Evolutionary conservation across 2,113 vertebrate genomes (phyloP).

Genomic region (Thamnaconus septentrionalis): DNA sequence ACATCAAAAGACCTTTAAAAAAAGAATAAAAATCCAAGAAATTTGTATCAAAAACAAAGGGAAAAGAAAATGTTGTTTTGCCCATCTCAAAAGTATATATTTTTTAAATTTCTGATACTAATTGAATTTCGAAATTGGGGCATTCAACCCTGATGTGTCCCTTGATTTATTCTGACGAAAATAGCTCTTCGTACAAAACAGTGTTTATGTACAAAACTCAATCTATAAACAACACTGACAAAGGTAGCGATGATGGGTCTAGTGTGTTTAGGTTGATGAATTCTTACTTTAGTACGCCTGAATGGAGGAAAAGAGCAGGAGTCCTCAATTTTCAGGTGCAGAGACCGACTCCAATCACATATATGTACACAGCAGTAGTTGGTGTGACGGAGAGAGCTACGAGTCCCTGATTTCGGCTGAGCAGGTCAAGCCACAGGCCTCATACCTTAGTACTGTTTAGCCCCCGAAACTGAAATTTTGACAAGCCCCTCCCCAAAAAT

Average conservation of each 20-base stretch:
- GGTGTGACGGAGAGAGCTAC: conserved; percentile 75
- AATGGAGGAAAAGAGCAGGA: conserved; percentile 44
- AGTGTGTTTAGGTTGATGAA: conserved; percentile 58
- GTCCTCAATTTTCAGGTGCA: conserved; percentile 52
- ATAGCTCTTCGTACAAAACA: conserved; percentile 99
- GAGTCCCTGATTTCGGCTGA: conserved; percentile 80
- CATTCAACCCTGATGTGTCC: conserved; percentile 79
- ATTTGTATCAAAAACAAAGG: conserved; percentile 76
- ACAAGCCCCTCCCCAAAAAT: conserved; percentile 29
- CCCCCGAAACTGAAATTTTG: conserved; percentile 42
- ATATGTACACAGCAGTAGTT: conserved; percentile 67
- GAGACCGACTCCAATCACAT: conserved; percentile 68
- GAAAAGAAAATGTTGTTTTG: conserved; percentile 61
- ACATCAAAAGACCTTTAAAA: conserved; percentile 73
- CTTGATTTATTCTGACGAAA: conserved; percentile 94
- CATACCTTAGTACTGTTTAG: conserved; percentile 46
- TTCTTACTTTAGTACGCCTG: conserved; percentile 51
- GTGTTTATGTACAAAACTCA: conserved; percentile 93
- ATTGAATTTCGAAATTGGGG: conserved; percentile 77
- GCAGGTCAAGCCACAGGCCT: conserved; percentile 50
- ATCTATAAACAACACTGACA: conserved; percentile 74
- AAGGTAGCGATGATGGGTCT: conserved; percentile 62
- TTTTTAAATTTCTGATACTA: conserved; percentile 61
- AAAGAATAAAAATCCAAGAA: conserved; percentile 73
- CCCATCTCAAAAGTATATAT: conserved; percentile 71